Conservation (phyloP, 2,888 invertebrate genomes). For the Nephrotoma flavescens region DNA sequence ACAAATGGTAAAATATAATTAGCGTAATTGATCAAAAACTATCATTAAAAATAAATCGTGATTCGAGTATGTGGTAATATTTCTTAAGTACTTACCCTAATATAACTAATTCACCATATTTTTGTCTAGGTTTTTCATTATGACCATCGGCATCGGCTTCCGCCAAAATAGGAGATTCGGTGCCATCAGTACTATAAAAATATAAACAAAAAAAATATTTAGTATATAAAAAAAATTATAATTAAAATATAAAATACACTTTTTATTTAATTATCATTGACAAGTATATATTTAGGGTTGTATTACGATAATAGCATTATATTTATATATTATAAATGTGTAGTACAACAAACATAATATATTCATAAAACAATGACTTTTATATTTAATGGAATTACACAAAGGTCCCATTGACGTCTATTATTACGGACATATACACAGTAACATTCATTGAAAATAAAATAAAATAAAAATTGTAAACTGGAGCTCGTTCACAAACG, state of each 20-base stretch:
- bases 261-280: not conserved
- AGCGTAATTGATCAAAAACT: no score
- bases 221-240: not conserved
- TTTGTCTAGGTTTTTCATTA: conserved; percentile 62
- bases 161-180: conserved; percentile 62
- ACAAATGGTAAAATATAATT: no score
- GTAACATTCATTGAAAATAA: not conserved
- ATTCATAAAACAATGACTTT: not conserved
- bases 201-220: conserved; percentile 5
- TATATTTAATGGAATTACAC: not conserved
- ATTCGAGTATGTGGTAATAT: no score
- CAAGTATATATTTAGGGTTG: not conserved
- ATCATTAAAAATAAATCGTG: no score
- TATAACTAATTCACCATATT: conserved; percentile 88
- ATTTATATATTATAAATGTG: not conserved
- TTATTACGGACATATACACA: not conserved
- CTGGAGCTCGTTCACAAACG: no score
- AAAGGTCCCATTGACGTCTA: not conserved
- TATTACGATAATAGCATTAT: not conserved
- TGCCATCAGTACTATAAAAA: conserved; percentile 43
- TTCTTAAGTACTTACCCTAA: conserved; percentile 54
- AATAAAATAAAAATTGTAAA: not conserved
- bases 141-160: conserved; percentile 58
- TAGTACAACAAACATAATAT: not conserved
- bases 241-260: not conserved